These are phyloP conservation scores for Pseudomyrmex flavicornis DNA, from an alignment of 1,140 invertebrate species.

Conservation along the genomic window DNA sequence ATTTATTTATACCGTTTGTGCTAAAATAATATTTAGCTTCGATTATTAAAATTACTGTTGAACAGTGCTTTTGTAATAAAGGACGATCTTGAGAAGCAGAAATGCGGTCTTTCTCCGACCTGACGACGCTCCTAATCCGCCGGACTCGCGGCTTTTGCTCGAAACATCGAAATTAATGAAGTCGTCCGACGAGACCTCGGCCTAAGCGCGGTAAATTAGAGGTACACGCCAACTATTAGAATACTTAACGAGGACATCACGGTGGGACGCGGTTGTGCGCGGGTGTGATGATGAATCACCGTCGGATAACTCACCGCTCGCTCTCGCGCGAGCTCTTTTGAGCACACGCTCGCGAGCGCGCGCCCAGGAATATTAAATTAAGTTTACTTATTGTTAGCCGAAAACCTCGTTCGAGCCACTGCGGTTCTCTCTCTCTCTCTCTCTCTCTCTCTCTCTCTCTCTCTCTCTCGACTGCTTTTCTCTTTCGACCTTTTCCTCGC, in stretches of 20 bases:
- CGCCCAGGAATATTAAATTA: conserved; percentile 77
- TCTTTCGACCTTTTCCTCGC: not conserved
- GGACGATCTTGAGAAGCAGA: no score
- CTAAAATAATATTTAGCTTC: no score
- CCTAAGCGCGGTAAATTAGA: conserved; percentile 72
- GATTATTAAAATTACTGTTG: no score
- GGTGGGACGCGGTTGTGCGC: conserved; percentile 77
- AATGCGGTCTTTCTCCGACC: not conserved
- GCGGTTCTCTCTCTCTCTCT: no score
- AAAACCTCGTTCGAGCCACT: conserved; percentile 49
- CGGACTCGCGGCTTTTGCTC: conserved; percentile 36
- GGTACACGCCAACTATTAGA: conserved; percentile 77
- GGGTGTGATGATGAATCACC: conserved; percentile 80
- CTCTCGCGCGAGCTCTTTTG: no score
- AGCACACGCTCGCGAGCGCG: conserved; percentile 9
- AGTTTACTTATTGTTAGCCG: conserved; percentile 73
- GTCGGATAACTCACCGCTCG: conserved; percentile 62
- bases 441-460: not conserved
- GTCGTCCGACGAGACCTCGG: conserved; percentile 66
- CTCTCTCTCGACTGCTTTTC: conserved; percentile 27
- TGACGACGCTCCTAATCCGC: conserved; percentile 26
- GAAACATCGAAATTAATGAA: conserved; percentile 75
- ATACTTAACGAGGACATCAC: conserved; percentile 80
- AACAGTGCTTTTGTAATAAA: no score
- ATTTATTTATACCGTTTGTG: no score